Conservation (phyloP, 64 coral and sea anemone genomes). For the Montipora efflorescens region DNA sequence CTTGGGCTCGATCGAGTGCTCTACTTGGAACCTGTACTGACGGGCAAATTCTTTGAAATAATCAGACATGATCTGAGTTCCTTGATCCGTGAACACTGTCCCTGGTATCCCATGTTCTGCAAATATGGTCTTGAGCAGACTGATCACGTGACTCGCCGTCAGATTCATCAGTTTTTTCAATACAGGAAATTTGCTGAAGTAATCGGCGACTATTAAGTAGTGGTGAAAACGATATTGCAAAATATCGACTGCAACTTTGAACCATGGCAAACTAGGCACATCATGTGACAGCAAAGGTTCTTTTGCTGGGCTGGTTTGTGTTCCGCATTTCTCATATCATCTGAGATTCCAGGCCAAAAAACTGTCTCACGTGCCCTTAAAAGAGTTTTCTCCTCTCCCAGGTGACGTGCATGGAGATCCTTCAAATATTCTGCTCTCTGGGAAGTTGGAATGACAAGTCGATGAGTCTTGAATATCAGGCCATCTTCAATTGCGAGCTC, state of each 20-base stretch:
- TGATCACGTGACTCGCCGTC: neutral
- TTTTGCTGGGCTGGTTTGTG: slow-evolving; percentile 11
- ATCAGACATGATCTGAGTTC: too few species aligned
- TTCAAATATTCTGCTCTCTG: neutral
- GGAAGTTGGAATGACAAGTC: too few species aligned
- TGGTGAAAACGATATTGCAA: neutral
- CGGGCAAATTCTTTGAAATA: too few species aligned
- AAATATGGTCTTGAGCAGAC: neutral
- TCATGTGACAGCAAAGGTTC: neutral
- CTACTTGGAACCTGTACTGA: too few species aligned
- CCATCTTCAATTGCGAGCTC: too few species aligned
- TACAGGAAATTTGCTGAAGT: neutral
- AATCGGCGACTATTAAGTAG: neutral
- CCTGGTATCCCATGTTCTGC: neutral
- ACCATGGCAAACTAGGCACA: neutral
- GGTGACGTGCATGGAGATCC: too few species aligned
- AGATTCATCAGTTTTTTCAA: neutral
- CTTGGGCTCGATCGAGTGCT: too few species aligned
- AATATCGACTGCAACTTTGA: neutral
- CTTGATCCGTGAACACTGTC: neutral
- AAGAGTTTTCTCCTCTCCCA: too few species aligned
- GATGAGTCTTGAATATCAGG: too few species aligned
- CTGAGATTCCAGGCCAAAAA: slow-evolving; percentile 18
- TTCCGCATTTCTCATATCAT: slow-evolving; percentile 10
- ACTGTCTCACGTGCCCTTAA: slow-evolving; percentile 3